Evolutionary conservation across 2,113 vertebrate genomes (phyloP).

Genomic region (Cyphomyrus discorhynchus): DNA sequence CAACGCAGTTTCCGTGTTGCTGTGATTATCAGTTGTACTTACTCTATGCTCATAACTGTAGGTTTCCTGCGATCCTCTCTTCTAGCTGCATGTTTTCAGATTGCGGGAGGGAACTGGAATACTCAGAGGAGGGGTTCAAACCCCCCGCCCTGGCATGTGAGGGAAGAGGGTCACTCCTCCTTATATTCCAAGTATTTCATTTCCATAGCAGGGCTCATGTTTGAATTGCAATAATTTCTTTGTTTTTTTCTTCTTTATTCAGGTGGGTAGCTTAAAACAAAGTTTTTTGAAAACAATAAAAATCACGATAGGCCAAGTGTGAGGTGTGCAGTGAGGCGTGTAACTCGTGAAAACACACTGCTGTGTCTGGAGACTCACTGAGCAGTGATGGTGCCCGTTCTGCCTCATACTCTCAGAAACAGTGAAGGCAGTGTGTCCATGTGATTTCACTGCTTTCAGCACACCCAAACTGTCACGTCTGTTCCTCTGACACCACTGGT

Average conservation of each 20-base stretch:
- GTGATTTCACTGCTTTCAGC: not conserved
- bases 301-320: not conserved
- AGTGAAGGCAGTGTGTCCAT: not conserved
- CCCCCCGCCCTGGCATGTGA: not conserved
- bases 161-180: not conserved
- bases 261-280: not conserved
- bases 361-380: not conserved
- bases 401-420: not conserved
- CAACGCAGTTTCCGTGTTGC: too few relatives aligned
- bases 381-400: not conserved
- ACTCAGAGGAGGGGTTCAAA: not conserved
- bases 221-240: not conserved
- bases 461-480: not conserved
- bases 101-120: not conserved
- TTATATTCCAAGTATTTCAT: not conserved
- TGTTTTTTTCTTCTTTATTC: not conserved
- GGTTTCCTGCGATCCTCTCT: not conserved
- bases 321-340: not conserved
- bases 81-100: not conserved
- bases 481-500: not conserved
- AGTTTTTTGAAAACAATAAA: not conserved
- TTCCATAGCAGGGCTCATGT: not conserved
- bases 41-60: too few relatives aligned
- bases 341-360: not conserved
- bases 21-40: too few relatives aligned